Base-by-base conservation (phyloP, 2,888 invertebrate genomes). In the Alloplasta piceator region DNA sequence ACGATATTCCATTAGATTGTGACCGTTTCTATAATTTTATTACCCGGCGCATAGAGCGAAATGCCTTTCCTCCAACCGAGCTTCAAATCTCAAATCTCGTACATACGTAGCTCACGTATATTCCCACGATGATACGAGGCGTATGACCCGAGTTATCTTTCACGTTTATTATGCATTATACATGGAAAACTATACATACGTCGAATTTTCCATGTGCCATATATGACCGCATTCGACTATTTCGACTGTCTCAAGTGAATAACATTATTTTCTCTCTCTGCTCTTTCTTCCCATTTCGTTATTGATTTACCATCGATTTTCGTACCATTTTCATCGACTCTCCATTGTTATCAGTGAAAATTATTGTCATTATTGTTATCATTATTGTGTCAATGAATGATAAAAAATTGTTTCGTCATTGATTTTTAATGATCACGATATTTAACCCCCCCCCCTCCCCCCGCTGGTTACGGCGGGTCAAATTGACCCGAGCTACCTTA, bases 11-110 rank as follows among this genome's bases (percentile, higher is more conserved):
- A 76, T 68, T 48, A 38, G 68, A 80, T 73, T 43, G 70, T 68
- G 64, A 80, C 68, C 63, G 58, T 77, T 80, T 77, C 77, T 58
- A 64, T 77, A 64, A 77, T 80, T 80, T 80, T 77, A 77, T 70
- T 64, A 63, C 12, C 72, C 76, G 10, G 41, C 16, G 52, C n/a
- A 26, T 26, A 26, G 26, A 66, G 41, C 14, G 48, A 61, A 61
- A 66, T 12, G 60, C 38, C 64, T 64, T 46, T 74, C 9, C 6
- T 63, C 50, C 55, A 43, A 58, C 48, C 43, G 48, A 26, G 26
- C 71, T 66, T 67, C 55, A 52, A 4, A 26, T 41, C 38, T 1
- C 46, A 16, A 61, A 61, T 67, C 61, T 60, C 43, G 41, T 38
- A 41, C 67, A 26, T 36, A 56, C 6, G n/a, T n/a, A 48, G 26